Evolutionary conservation across 2,797 vertebrate species (phyloP).

Genomic region (Amblyraja radiata): DNA sequence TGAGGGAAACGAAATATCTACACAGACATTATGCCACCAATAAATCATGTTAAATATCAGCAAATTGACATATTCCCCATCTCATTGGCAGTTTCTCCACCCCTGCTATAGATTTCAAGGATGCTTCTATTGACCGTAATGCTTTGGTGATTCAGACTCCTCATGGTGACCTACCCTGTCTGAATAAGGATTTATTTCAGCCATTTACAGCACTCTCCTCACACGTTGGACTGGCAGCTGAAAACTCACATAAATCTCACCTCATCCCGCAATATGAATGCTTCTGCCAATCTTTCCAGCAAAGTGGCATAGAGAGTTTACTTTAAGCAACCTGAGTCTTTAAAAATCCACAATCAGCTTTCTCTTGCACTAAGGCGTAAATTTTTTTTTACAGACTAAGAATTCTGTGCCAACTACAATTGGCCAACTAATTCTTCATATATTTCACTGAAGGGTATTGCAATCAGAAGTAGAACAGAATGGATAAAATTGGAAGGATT

Average conservation of each 20-base stretch:
- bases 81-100: neutral
- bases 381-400: neutral
- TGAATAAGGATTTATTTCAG: conserved; percentile 66
- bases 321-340: neutral
- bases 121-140: conserved; percentile 62
- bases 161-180: conserved; percentile 70
- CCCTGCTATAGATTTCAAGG: conserved; percentile 26
- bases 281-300: conserved; percentile 22
- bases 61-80: neutral
- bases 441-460: neutral
- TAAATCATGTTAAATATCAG: conserved; percentile 17
- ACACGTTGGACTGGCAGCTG: conserved; percentile 23
- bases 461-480: conserved; percentile 10
- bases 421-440: neutral
- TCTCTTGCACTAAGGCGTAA: neutral
- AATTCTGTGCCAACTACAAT: neutral
- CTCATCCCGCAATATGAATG: conserved; percentile 17
- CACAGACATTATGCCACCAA: neutral
- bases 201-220: conserved; percentile 54
- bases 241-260: conserved; percentile 25
- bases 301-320: neutral
- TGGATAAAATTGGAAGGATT: neutral
- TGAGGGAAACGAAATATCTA: neutral
- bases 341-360: neutral
- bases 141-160: conserved; percentile 69